These are phyloP conservation scores for Platycheirus albimanus DNA, from an alignment of 2,888 invertebrate genomes.

Conservation along the genomic window DNA sequence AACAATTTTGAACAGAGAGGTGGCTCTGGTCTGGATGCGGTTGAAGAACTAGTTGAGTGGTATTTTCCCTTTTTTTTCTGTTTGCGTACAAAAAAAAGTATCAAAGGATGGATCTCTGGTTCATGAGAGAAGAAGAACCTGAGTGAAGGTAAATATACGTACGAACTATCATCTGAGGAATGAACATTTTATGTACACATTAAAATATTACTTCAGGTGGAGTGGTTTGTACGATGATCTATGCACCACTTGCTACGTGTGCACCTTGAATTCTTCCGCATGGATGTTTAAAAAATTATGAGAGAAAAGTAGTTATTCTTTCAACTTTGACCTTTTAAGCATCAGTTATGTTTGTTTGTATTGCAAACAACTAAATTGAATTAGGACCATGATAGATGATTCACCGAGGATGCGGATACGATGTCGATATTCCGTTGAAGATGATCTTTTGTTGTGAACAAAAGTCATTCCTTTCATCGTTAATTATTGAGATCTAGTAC, in stretches of 20 bases:
- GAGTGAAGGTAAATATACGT: constrained; percentile 18
- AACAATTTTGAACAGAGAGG: constrained; percentile 16
- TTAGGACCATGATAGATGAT: no score
- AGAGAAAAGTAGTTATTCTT: no score
- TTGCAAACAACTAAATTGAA: no score
- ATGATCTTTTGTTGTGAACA: no score
- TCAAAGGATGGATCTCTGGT: background rate
- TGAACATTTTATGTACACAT: constrained; percentile 26
- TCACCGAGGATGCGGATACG: no score
- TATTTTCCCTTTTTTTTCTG: constrained; percentile 20
- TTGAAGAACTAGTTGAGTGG: constrained; percentile 47
- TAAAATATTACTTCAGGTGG: background rate
- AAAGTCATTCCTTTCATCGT: no score
- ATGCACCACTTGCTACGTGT: background rate
- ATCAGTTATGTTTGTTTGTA: no score
- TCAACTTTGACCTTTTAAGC: no score
- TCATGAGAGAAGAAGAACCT: background rate
- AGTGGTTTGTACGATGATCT: background rate
- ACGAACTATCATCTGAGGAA: constrained; percentile 7
- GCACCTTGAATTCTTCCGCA: constrained; percentile 1
- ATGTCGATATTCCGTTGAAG: no score
- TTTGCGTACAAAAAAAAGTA: background rate
- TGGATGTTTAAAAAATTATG: background rate
- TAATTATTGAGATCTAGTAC: no score
- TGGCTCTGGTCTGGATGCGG: constrained; percentile 2